A percentile compares a stretch with the other conserved stretches of the same genome.
Conservation (phyloP, 2,797 vertebrate genomes). For the Xenentodon cancila region DNA sequence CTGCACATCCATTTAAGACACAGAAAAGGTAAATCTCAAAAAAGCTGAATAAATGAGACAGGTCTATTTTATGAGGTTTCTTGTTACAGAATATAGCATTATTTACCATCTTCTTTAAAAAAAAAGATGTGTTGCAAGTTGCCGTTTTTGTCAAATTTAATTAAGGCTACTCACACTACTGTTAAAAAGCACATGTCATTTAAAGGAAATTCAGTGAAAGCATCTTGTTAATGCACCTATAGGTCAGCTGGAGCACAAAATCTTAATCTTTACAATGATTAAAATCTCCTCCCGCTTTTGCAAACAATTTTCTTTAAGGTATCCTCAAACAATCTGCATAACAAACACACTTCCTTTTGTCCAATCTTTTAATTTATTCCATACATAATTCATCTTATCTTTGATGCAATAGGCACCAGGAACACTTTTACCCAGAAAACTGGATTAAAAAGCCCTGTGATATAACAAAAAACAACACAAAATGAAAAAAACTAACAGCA, state of each 20-base stretch:
- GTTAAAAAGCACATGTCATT: constrained; percentile 4
- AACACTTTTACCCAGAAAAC: constrained; percentile 14
- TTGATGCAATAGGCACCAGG: constrained; percentile 2
- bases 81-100: background rate
- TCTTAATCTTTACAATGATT: constrained; percentile 14
- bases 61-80: background rate
- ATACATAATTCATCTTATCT: constrained; percentile 23
- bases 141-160: background rate
- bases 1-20: constrained; percentile 47
- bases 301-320: background rate
- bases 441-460: constrained; percentile 32
- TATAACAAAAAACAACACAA: too few relatives aligned
- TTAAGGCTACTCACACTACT: too few relatives aligned
- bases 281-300: background rate
- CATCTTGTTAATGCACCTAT: constrained; percentile 15
- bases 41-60: background rate
- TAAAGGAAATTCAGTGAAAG: constrained; percentile 14
- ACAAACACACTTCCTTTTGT: constrained; percentile 23
- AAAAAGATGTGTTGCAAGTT: too few relatives aligned
- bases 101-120: too few relatives aligned
- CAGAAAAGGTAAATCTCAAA: constrained; percentile 40
- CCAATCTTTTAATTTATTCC: constrained; percentile 11
- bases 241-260: constrained; percentile 25
- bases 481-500: constrained; percentile 50
- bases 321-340: background rate